Evolutionary conservation across 2,888 invertebrate genomes (phyloP).

Genomic region (Muscina levida): DNA sequence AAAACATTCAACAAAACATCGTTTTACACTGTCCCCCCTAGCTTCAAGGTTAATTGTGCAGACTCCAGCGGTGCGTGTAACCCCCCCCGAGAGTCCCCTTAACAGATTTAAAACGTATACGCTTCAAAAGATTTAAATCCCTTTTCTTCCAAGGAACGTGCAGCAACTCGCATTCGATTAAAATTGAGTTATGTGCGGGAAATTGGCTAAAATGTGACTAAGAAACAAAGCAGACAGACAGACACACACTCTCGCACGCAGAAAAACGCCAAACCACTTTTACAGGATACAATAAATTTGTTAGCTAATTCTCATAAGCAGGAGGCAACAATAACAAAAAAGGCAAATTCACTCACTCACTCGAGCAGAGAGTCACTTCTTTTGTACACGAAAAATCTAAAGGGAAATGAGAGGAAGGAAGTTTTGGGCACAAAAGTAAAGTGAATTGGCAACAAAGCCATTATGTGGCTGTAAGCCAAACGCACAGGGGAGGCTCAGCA

Average conservation of each 20-base stretch:
- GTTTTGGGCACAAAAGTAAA: background rate
- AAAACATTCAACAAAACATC: no score
- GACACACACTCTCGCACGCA: no score
- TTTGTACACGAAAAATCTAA: no score
- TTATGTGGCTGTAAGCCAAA: slow-evolving; percentile 29
- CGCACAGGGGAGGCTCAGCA: slow-evolving; percentile 12
- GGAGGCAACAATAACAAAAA: background rate
- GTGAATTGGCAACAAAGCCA: slow-evolving; percentile 35
- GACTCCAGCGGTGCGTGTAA: no score
- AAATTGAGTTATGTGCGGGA: slow-evolving; percentile 14
- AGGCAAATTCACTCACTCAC: background rate
- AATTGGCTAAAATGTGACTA: no score
- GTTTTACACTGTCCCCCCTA: no score
- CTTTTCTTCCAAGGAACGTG: background rate
- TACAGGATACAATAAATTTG: slow-evolving; percentile 9
- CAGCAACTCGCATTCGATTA: slow-evolving; percentile 13
- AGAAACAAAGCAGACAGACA: no score
- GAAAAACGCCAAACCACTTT: background rate
- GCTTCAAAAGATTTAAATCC: slow-evolving; percentile 14
- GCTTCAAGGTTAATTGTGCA: no score
- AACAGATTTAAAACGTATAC: background rate
- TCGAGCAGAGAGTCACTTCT: slow-evolving; percentile 15
- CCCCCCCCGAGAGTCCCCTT: no score
- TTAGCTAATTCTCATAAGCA: background rate
- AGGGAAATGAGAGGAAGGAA: background rate